Evolutionary conservation across 1,140 invertebrate genomes (phyloP), one percentile per base, ranked within the genome.

Genomic region (Calosoma granatense): DNA sequence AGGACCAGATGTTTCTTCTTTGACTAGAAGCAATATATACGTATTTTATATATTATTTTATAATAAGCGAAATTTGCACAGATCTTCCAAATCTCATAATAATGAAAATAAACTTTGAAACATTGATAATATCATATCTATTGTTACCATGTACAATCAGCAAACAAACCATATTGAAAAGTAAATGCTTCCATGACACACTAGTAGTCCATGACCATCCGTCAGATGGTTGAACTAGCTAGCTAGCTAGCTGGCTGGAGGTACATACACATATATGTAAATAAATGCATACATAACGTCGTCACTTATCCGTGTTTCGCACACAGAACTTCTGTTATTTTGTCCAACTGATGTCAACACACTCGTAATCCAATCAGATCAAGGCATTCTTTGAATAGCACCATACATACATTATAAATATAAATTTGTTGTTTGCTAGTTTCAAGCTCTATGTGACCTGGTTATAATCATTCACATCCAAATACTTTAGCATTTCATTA

Each of bases 21-120:
- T 65, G 65, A 70, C 68, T 70, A 70, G 67, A 70, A 69, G 67
- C 68, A 69, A 69, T 65, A 59, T 59, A 51, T 47, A 60, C 60
- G 58, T 61, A 58, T 62, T 60, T 56, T 62, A 60, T 62, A 63
- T 64, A 61, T 61, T 63, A 63, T 63, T 65, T 64, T 59, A 61
- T 47, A 47, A 47, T 47, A 67, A 61, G 59, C 61, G 60, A 64
- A 65, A 61, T 58, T 59, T 63, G 61, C 62, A 65, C 60, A 61
- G 61, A 65, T 51, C 56, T 63, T 63, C 61, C 59, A 61, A 61
- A 60, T 30, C 17, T 64, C 60, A 56, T 55, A 58, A 60, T 57
- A 63, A 66, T 60, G 54, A 51, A 66, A 66, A 62, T 66, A 64
- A 63, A 66, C 41, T 47, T 36, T 47, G 3, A 47, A 47, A 47